Evolutionary conservation across 1,140 invertebrate genomes (phyloP).

Genomic region (Tetramorium parvispinum): DNA sequence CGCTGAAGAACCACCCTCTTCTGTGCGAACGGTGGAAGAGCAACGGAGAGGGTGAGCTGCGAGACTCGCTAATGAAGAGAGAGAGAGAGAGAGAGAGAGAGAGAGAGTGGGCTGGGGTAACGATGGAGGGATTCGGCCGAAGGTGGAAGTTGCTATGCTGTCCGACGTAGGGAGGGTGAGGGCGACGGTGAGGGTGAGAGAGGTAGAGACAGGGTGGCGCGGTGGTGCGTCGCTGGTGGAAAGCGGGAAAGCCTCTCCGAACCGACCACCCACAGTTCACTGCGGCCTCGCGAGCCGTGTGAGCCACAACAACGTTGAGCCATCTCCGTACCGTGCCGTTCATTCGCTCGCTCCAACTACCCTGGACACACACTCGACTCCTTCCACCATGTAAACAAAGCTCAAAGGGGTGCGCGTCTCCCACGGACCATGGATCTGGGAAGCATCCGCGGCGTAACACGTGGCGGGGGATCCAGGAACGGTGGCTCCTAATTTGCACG

Average conservation of each 20-base stretch:
- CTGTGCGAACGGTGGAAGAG: background rate
- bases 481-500: background rate
- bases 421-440: background rate
- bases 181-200: conserved; percentile 27
- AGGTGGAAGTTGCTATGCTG: background rate
- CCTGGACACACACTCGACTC: background rate
- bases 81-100: conserved; percentile 8
- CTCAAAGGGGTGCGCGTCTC: conserved; percentile 24
- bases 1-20: conserved; percentile 34
- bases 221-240: conserved; percentile 61
- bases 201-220: conserved; percentile 54
- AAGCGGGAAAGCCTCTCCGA: conserved; percentile 81
- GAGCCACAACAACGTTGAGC: conserved; percentile 58
- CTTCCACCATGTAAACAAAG: conserved; percentile 33
- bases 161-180: background rate
- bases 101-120: background rate
- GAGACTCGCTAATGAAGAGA: conserved; percentile 4
- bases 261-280: conserved; percentile 78
- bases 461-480: background rate
- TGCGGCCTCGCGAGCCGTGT: conserved; percentile 79
- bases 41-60: background rate
- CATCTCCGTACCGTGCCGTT: background rate
- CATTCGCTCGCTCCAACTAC: background rate
- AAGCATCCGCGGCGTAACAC: background rate
- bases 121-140: conserved; percentile 37